phyloP scores from a whole-genome alignment of 2,113 vertebrate genomes.

The Tringa solitaria region DNA sequence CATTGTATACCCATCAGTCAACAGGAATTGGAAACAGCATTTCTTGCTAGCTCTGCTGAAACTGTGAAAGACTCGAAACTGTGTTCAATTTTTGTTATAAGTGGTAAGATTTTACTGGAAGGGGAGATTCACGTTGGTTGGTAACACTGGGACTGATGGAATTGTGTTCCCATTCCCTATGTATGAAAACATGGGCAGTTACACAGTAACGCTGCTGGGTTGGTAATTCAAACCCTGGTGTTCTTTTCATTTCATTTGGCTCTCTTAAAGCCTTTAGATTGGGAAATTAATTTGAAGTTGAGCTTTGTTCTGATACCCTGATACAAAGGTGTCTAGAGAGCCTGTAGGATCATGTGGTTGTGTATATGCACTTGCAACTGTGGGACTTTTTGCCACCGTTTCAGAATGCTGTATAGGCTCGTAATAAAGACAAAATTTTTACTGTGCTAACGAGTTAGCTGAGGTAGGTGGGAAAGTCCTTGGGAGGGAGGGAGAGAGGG shows the following conservation, averaged over 20 bases:
- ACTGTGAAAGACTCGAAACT: neutral
- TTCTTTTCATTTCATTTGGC: neutral
- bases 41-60: constrained; percentile 10
- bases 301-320: neutral
- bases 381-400: neutral
- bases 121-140: neutral
- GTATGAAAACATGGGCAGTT: neutral
- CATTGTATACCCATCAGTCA: neutral
- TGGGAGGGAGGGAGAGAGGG: neutral
- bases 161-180: neutral
- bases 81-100: neutral
- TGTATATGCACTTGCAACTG: fast-evolving
- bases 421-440: neutral
- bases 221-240: neutral
- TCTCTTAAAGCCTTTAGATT: neutral
- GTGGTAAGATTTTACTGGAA: neutral
- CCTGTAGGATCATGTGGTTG: neutral
- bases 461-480: neutral
- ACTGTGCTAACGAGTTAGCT: neutral
- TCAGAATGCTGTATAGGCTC: neutral
- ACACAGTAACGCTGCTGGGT: neutral
- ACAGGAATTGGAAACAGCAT: neutral
- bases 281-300: neutral
- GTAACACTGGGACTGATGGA: neutral
- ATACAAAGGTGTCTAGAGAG: neutral